Base-by-base conservation (phyloP, 1,140 invertebrate genomes). In the Calosoma granatense region DNA sequence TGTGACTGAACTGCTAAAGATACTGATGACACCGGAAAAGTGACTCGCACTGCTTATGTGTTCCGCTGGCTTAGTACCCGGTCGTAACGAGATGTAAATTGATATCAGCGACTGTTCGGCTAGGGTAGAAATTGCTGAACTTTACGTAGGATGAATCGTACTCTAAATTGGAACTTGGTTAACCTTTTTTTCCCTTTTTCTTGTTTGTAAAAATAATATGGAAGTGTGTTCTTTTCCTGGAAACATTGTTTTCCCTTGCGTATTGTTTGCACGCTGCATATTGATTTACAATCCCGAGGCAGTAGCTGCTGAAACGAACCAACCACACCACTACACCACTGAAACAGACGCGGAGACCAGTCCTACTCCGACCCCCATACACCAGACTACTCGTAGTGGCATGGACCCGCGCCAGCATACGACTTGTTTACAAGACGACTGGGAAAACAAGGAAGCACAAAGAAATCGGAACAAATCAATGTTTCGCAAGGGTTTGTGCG, bases 151-250 rank as follows among this genome's bases (percentile, higher is more conserved):
- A 47, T 47, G 41, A 47, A 47, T 47, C 41, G 41, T 47, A 17
- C 9, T 17, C 41, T 17, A 47, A 47, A 47, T 47, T 9, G 41
- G 9, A 47, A 47, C 41, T 47, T 47, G 41, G 41, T 47, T 47
- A 47, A 47, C 41, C 41, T 17, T 47, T 47, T 47, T 47, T 47
- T 47, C 41, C 41, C 26, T n/a, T 36, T 47, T 47, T 47, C 41
- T 47, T 47, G 41, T 47, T 47, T 47, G 41, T 17, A 47, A 47
- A 47, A 47, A 47, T 47, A 47, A 47, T 47, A 47, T 47, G 17
- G 17, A 47, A 11, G 9, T 47, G 15, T 17, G 17, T 47, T 47
- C 41, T 47, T 47, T 47, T 47, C 41, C 17, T 17, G 41, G 17
- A 6, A 47, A 47, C 41, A 47, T 47, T 47, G 41, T 47, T 47